Evolutionary conservation across 2,888 invertebrate genomes (phyloP), one percentile per base, ranked within the genome.

Genomic region (Acrobeloides nanus): DNA sequence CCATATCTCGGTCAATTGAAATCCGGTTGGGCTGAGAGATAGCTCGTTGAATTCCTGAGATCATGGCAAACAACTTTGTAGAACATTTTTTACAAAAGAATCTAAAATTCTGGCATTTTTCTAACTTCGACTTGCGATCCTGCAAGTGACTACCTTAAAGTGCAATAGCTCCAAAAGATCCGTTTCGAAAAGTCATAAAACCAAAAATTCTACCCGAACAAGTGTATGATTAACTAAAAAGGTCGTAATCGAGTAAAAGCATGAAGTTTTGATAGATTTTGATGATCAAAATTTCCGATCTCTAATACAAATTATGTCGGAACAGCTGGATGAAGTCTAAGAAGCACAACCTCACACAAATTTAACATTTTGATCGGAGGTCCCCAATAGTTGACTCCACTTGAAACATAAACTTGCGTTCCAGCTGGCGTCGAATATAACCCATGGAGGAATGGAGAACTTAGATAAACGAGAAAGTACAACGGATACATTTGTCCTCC

Each of bases 291-390:
- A 10, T 29, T n/a, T n/a, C 31, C 10, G n/a, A 10, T 29, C 31
- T 29, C n/a, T 29, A 29, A 29, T 10, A 29, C 31, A 8, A 7
- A 35, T 48, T n/a, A 26, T 8, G 21, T 34, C 10, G 17, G 4
- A 2, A 27, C 24, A 25, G 35, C 39, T 6, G 23, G 38, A 17
- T 38, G 50, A 25, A 55, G 39, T 20, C 40, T 24, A 27, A 57
- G 24, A 4, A 54, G 33, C 10, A 47, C 41, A 10, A 76, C 74
- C 59, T 76, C 76, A 51, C 70, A 74, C 6, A 61, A 59, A 20
- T 74, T 69, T 32, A 66, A 66, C 49, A 76, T 72, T 50, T 76
- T 68, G 52, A 76, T 65, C 1, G 76, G 77, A 6, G 76, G 72
- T 12, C 76, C 76, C 72, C 75, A 76, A 52, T 73, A 77, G 49